Evolutionary conservation across 2,888 invertebrate genomes (phyloP).

Genomic region (Bimastos eiseni): DNA sequence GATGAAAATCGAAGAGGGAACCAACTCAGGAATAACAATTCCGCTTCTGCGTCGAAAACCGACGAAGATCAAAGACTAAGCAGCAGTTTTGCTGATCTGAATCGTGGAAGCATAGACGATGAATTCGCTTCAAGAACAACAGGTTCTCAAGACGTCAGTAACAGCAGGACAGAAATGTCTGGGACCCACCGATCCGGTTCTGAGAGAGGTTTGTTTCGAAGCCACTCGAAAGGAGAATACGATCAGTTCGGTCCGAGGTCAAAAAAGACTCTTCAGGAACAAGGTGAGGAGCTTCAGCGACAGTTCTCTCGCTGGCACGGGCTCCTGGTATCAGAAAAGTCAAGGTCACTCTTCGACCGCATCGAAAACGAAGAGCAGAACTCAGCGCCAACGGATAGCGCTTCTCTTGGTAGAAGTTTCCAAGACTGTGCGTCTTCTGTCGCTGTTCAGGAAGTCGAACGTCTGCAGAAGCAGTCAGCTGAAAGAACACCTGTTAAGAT

Average conservation of each 20-base stretch:
- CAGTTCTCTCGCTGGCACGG: conserved; percentile 16
- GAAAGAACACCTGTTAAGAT: background rate
- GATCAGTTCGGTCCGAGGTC: background rate
- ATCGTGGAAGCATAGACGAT: background rate
- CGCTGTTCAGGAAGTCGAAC: background rate
- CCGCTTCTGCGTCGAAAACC: background rate
- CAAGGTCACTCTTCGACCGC: background rate
- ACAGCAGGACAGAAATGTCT: background rate
- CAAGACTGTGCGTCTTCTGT: background rate
- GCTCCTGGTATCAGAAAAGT: background rate
- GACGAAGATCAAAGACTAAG: background rate
- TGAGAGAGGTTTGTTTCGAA: background rate
- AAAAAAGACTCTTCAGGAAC: background rate
- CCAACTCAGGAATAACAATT: background rate
- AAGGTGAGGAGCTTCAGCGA: background rate
- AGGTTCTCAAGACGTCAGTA: background rate
- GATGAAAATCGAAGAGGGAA: background rate
- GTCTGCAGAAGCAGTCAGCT: background rate
- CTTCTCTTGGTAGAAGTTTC: background rate
- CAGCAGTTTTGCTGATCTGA: background rate
- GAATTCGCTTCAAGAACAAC: background rate
- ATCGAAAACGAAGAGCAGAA: background rate
- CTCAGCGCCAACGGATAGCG: background rate
- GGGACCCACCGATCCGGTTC: background rate
- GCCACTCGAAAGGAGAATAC: background rate